Conservation (phyloP, 1,140 invertebrate species). For the Platorchestia sp. region DNA sequence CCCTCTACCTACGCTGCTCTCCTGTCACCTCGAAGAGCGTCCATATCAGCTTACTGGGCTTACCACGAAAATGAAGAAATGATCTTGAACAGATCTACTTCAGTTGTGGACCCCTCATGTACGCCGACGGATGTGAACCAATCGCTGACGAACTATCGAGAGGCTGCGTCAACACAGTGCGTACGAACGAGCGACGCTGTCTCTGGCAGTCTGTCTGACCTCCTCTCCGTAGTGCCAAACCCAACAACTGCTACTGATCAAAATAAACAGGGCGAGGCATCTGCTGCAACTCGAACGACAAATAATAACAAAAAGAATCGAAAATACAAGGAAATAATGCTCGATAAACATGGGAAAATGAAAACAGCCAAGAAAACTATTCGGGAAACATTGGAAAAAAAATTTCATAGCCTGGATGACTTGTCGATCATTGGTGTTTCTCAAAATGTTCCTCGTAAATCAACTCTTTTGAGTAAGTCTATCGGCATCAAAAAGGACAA, state of each 20-base stretch:
- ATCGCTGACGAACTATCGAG: not conserved
- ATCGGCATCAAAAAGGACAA: slow-evolving; percentile 17
- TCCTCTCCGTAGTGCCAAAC: slow-evolving; percentile 43
- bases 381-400: slow-evolving; percentile 20
- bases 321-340: not conserved
- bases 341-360: not conserved
- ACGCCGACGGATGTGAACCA: not conserved
- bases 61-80: not conserved
- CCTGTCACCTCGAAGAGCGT: not conserved
- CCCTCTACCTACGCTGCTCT: not conserved
- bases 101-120: not conserved
- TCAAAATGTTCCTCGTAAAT: not conserved
- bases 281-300: not conserved
- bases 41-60: not conserved
- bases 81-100: not conserved
- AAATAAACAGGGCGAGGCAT: slow-evolving; percentile 41
- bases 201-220: slow-evolving; percentile 44
- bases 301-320: not conserved
- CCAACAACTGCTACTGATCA: slow-evolving; percentile 49
- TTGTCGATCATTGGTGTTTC: not conserved
- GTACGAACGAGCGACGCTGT: not conserved
- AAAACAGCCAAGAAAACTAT: slow-evolving; percentile 26
- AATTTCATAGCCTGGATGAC: slow-evolving; percentile 39
- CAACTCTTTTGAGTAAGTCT: not conserved
- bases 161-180: not conserved